phyloP scores from a whole-genome alignment of 2,888 invertebrate species.

The Drosophila niveifrons region DNA sequence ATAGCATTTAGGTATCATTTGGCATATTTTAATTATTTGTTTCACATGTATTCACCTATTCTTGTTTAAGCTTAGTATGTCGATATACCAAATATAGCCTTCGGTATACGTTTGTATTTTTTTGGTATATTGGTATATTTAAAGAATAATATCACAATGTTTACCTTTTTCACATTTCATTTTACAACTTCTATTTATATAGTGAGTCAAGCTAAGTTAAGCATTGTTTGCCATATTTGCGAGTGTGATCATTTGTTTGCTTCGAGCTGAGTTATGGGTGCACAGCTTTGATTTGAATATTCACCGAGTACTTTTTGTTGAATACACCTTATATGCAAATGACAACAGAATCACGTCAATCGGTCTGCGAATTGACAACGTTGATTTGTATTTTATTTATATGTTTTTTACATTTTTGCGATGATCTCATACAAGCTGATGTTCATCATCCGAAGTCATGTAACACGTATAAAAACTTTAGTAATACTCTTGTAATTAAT shows the following conservation, averaged over 20 bases:
- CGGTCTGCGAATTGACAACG: slow-evolving; percentile 8
- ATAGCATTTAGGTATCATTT: too few species aligned
- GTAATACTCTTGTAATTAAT: slow-evolving; percentile 45
- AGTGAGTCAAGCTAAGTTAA: background rate
- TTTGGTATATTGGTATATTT: too few species aligned
- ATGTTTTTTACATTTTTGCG: slow-evolving; percentile 4
- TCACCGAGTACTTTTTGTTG: slow-evolving; percentile 3
- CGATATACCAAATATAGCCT: too few species aligned
- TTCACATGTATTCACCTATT: too few species aligned
- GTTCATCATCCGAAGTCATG: slow-evolving; percentile 16
- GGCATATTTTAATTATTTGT: too few species aligned
- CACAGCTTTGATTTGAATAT: slow-evolving; percentile 19
- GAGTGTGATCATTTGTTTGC: slow-evolving; percentile 7
- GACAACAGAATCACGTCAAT: slow-evolving; percentile 11
- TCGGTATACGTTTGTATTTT: too few species aligned
- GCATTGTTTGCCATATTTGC: background rate
- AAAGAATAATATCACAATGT: too few species aligned
- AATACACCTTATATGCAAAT: slow-evolving; percentile 44
- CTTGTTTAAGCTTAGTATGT: too few species aligned
- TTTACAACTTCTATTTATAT: too few species aligned
- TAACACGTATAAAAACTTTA: slow-evolving; percentile 50
- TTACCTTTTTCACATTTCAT: too few species aligned
- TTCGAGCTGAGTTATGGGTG: slow-evolving; percentile 2
- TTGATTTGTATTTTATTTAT: background rate
- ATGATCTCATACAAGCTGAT: slow-evolving; percentile 43